These are phyloP conservation scores for Coremacera marginata DNA, from an alignment of 2,888 invertebrate genomes.

Conservation along the genomic window DNA sequence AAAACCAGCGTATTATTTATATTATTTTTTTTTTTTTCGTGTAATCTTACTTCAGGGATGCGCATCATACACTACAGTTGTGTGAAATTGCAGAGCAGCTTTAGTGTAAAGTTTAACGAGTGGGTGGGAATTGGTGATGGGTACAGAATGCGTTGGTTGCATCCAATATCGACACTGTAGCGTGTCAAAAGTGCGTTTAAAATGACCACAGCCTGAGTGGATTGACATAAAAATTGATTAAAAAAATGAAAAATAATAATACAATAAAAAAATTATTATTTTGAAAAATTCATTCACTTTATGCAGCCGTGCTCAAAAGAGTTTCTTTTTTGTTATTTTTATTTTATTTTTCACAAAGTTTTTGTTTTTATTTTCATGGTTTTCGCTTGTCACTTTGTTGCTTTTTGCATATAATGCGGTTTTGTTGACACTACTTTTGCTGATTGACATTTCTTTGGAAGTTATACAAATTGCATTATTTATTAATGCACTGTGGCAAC, in stretches of 20 bases:
- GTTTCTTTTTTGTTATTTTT: not conserved
- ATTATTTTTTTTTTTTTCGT: too few species aligned
- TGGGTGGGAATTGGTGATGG: not conserved
- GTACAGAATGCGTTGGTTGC: not conserved
- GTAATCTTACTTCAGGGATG: too few species aligned
- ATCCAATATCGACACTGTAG: not conserved
- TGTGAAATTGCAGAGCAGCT: too few species aligned
- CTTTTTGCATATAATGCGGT: not conserved
- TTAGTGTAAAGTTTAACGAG: too few species aligned
- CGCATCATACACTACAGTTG: too few species aligned
- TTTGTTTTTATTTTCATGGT: not conserved
- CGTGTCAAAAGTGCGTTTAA: not conserved
- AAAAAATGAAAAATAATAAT: too few species aligned
- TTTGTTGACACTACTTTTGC: not conserved
- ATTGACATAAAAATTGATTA: constrained; percentile 24
- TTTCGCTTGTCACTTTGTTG: not conserved
- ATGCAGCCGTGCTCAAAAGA: not conserved
- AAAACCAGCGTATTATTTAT: not conserved
- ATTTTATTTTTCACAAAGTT: not conserved
- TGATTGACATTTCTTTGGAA: not conserved
- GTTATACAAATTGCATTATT: not conserved
- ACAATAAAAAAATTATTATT: not conserved
- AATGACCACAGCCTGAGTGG: not conserved
- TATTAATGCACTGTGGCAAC: not conserved
- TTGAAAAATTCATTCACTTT: constrained; percentile 11